Evolutionary conservation across 2,113 vertebrate genomes (phyloP).

Genomic region (Forbesichthys papilliferus): DNA sequence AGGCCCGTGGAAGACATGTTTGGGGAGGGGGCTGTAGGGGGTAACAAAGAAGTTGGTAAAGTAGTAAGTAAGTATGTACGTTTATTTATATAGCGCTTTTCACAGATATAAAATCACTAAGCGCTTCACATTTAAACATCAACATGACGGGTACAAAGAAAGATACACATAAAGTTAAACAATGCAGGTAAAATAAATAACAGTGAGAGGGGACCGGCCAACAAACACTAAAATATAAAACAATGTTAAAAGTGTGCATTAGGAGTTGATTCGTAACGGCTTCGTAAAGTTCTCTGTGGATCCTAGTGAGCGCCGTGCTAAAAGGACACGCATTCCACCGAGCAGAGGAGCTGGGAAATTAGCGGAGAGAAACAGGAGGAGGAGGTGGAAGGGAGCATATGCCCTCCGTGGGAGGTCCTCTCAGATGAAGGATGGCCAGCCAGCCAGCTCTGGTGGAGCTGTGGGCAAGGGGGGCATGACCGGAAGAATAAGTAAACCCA

Average conservation of each 20-base stretch:
- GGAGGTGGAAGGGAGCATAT: conserved; percentile 47
- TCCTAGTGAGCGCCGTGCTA: no score
- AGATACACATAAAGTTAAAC: not conserved
- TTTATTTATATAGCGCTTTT: no score
- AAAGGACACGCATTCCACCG: not conserved
- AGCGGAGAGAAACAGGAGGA: conserved; percentile 24
- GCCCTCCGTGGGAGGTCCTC: conserved; percentile 45
- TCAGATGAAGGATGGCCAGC: conserved; percentile 63
- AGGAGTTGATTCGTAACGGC: no score
- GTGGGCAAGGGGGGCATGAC: conserved; percentile 5
- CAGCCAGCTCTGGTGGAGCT: conserved; percentile 35
- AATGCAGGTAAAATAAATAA: not conserved
- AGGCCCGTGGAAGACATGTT: conserved; percentile 14
- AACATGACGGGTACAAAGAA: no score
- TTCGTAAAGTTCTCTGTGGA: no score
- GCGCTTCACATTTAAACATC: no score
- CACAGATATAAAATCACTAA: no score
- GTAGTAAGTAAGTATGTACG: not conserved
- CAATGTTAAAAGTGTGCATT: not conserved
- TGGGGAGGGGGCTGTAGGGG: conserved; percentile 20
- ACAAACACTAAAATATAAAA: not conserved
- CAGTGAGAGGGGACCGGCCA: not conserved
- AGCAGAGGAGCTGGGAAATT: conserved; percentile 25
- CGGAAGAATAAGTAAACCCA: not conserved
- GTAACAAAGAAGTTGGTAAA: conserved; percentile 29